Evolutionary conservation across 2,113 vertebrate species (phyloP).

Genomic region (Nematolebias whitei): DNA sequence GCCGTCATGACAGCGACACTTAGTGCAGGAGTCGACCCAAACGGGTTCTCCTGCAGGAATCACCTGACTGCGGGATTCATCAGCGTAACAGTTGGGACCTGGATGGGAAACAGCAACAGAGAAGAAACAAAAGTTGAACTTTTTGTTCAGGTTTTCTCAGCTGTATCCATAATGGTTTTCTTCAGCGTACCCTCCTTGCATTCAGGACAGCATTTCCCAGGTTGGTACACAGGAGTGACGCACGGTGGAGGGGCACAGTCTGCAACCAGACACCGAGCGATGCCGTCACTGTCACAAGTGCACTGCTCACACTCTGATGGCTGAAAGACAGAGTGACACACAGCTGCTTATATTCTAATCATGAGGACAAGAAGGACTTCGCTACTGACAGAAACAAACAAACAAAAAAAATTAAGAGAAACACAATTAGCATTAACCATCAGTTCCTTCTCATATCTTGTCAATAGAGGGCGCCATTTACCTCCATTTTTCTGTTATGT

Average conservation of each 20-base stretch:
- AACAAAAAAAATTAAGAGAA: no score
- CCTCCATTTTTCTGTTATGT: slow-evolving; percentile 22
- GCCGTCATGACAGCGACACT: slow-evolving; percentile 83
- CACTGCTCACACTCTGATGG: slow-evolving; percentile 86
- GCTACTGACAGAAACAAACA: not conserved
- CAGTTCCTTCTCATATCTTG: not conserved
- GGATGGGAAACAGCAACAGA: slow-evolving; percentile 11
- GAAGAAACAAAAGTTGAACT: not conserved
- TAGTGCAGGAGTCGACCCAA: slow-evolving; percentile 85
- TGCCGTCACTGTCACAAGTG: slow-evolving; percentile 83
- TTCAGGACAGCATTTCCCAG: slow-evolving; percentile 83
- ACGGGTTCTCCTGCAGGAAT: slow-evolving; percentile 81
- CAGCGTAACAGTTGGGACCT: slow-evolving; percentile 85
- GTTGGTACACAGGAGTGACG: slow-evolving; percentile 83
- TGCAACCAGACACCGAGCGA: slow-evolving; percentile 83
- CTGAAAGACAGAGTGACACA: slow-evolving; percentile 59
- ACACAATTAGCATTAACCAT: no score
- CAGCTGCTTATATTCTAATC: slow-evolving; percentile 1
- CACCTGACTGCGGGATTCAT: slow-evolving; percentile 73
- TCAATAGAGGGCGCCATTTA: slow-evolving; percentile 66
- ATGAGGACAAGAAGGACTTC: not conserved
- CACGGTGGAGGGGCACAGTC: slow-evolving; percentile 85
- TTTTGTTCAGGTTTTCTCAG: not conserved
- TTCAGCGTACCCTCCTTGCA: slow-evolving; percentile 80
- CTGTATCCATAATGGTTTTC: not conserved